Base-by-base conservation (phyloP, 2,113 vertebrate species). In the Oplegnathus fasciatus region DNA sequence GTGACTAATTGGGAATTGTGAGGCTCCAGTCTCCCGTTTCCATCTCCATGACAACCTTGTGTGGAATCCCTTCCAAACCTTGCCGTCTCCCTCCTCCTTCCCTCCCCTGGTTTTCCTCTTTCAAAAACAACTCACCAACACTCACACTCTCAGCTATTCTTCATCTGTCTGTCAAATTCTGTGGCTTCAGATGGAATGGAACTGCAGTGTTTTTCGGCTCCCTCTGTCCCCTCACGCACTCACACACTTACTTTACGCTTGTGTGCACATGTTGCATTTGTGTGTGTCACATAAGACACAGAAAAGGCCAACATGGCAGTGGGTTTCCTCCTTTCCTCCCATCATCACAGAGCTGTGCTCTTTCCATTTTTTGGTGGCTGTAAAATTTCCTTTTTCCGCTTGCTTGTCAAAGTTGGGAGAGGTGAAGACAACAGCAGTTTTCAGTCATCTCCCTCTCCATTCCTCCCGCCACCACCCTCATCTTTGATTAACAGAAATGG, bases 1-100 rank as follows among this genome's bases (percentile, higher is more conserved):
- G 92, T 92, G 90, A 93, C 93, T 94, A 91, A 93, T 89, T 82
- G 68, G 85, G 91, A 89, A 92, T 91, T 93, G 94, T 94, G 89
- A 82, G 82, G 86, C 89, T 93, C 89, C 87, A 91, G 85, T 94
- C 91, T 94, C 84, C 89, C 90, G 62, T 91, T 94, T 93, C 88
- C 80, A 91, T 94, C 89, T 91, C 93, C 93, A 90, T 84, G 90
- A 91, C 93, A 89, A 94, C 92, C 67, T 80, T 40, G 80, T 90
- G 86, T 89, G 92, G 93, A 91, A 92, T 92, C 90, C 87, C 84
- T 88, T 86, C 87, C 84, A 89, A 85, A 87, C 73, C 65, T 65
- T 70, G 57, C 69, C 46, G 67, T 55, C 52, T 34, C 48, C 57
- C 75, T 50, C 34, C 26, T 28, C 54, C 46, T 26, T 28, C 37